Evolutionary conservation across 2,888 invertebrate genomes (phyloP), one percentile per base, ranked within the genome.

Genomic region (Andrena dorsata): DNA sequence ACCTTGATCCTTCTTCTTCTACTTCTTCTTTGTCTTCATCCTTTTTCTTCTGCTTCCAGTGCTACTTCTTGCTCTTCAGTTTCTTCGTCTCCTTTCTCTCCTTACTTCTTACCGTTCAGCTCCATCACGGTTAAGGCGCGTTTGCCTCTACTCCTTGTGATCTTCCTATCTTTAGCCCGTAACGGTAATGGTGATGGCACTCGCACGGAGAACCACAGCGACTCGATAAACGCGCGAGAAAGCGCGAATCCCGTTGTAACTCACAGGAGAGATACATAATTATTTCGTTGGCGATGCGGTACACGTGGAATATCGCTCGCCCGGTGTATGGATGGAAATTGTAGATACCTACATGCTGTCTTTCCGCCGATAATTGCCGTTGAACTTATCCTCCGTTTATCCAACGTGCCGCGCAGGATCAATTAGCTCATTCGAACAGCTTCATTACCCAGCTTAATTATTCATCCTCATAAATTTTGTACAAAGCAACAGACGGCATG

Each of bases 1-100:
- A 65, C 47, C 60, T 28, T 75, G 30, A 32, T 35, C 60, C 58
- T 60, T 7, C 41, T 41, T 23, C 16, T 16, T 66, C 56, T 7
- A n/a, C 23, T 26, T 23, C 56, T 28, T 23, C 65, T 32, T 20
- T 5, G 16, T 16, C 13, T 16, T 28, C 26, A 20, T 32, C 10
- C 23, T n/a, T 56, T 56, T 56, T 56, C 51, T 7, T 6, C 49
- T 28, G 23, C 51, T 47, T 16, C 41, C 41, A 16, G 16, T 16
- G 41, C 41, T 41, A 41, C 10, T 23, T 51, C 8, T 23, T 16
- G 10, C 2, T 6, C 13, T 10, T 23, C 35, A 16, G 28, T 28
- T 23, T 23, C 28, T n/a, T 10, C n/a, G 51, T 30, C 49, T 28
- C 4, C 13, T 23, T 30, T 16, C 23, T 23, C 53, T 26, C 30